phyloP scores from a whole-genome alignment of 2,888 invertebrate genomes.

The Cosmia trapezina region DNA sequence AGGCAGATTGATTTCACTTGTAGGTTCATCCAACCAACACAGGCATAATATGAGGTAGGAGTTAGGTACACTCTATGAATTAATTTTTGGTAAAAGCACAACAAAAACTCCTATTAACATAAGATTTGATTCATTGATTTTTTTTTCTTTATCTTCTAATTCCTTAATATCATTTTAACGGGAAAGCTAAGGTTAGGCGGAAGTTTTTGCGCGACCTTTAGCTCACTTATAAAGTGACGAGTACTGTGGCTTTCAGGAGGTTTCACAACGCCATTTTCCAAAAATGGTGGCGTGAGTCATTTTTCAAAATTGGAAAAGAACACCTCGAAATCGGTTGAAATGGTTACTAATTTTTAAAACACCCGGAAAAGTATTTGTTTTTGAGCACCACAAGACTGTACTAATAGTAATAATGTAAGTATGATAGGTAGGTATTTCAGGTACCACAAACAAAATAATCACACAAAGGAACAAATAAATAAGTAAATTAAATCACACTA shows the following conservation, averaged over 20 bases:
- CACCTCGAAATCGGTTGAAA: background rate
- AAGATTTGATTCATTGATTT: no score
- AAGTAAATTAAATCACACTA: background rate
- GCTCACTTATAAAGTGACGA: background rate
- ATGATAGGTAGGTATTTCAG: background rate
- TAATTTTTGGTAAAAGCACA: background rate
- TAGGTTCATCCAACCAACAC: background rate
- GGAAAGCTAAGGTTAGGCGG: background rate
- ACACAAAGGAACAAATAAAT: background rate
- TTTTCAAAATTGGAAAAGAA: background rate
- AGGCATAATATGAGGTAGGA: background rate
- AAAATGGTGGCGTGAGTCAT: background rate
- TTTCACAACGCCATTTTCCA: background rate
- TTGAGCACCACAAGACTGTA: background rate
- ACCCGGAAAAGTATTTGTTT: background rate
- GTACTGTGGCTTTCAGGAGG: background rate
- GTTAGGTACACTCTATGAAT: background rate
- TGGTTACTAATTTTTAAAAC: background rate
- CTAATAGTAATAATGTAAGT: no score
- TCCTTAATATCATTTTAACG: background rate
- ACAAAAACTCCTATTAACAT: no score
- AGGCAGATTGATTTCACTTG: no score
- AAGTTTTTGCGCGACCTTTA: background rate
- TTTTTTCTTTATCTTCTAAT: no score
- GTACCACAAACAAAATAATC: background rate